Evolutionary conservation across 2,888 invertebrate genomes (phyloP).

Genomic region (Meta bourneti): DNA sequence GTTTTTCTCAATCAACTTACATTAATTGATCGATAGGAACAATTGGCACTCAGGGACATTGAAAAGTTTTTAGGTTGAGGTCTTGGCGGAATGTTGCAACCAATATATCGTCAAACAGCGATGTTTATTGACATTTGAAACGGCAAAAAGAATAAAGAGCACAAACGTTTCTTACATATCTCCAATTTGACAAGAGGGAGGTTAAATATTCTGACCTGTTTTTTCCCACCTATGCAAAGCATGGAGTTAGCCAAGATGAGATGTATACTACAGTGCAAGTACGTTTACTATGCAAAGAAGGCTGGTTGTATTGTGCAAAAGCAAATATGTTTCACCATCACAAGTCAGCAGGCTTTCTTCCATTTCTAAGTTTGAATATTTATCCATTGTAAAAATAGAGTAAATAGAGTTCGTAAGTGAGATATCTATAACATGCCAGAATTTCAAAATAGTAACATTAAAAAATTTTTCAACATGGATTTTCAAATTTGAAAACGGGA

Average conservation of each 20-base stretch:
- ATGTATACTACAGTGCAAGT: neutral
- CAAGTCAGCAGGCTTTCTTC: too few relatives aligned
- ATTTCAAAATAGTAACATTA: too few relatives aligned
- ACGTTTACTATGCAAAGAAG: slow-evolving; percentile 53
- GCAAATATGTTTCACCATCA: slow-evolving; percentile 35
- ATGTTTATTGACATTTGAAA: slow-evolving; percentile 29
- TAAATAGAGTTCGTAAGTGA: too few relatives aligned
- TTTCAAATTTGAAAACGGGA: too few relatives aligned
- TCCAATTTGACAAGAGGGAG: neutral
- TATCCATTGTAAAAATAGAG: too few relatives aligned
- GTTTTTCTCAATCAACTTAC: neutral
- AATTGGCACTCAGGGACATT: slow-evolving; percentile 39
- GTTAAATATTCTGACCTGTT: slow-evolving; percentile 38
- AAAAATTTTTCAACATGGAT: too few relatives aligned
- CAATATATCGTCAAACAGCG: neutral
- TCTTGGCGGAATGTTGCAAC: slow-evolving; percentile 38
- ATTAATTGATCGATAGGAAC: neutral
- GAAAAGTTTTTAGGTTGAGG: slow-evolving; percentile 56
- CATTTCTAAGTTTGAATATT: too few relatives aligned
- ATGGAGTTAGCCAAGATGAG: slow-evolving; percentile 4
- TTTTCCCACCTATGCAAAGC: slow-evolving; percentile 7
- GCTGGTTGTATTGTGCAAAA: slow-evolving; percentile 11
- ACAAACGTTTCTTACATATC: neutral
- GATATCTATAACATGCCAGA: too few relatives aligned
- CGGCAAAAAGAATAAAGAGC: neutral